Evolutionary conservation across 2,113 vertebrate species (phyloP).

Genomic region (Cavia aperea): DNA sequence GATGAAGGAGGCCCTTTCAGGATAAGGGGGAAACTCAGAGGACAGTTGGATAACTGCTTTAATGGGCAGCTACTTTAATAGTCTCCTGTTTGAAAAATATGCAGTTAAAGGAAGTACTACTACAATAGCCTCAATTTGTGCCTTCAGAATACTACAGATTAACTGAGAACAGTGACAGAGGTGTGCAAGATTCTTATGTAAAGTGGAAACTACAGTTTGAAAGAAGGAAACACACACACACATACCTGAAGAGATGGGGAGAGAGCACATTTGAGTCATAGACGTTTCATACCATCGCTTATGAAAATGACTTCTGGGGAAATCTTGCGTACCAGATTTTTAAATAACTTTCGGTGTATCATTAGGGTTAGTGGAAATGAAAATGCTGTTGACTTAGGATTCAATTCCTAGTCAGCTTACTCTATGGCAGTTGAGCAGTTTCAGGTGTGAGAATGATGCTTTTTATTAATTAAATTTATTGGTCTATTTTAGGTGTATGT

Average conservation of each 20-base stretch:
- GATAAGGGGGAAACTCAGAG: slow-evolving; percentile 67
- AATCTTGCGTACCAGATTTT: neutral
- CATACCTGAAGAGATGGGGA: neutral
- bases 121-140: slow-evolving; percentile 67
- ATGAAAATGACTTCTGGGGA: neutral
- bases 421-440: neutral
- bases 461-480: neutral
- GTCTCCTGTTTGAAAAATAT: slow-evolving; percentile 69
- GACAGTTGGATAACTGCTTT: slow-evolving; percentile 73
- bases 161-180: slow-evolving; percentile 43
- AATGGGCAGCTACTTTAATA: slow-evolving; percentile 65
- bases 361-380: slow-evolving; percentile 26
- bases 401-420: neutral
- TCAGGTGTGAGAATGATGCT: neutral
- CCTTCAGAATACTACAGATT: slow-evolving; percentile 49
- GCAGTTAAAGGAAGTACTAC: slow-evolving; percentile 70
- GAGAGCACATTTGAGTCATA: neutral
- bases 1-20: slow-evolving; percentile 75
- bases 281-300: neutral
- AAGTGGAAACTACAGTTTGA: slow-evolving; percentile 25
- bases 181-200: slow-evolving; percentile 29
- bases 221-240: neutral
- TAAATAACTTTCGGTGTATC: neutral
- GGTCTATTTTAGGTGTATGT: neutral
- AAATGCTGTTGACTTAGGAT: slow-evolving; percentile 14